Base-by-base conservation (phyloP, 92 coral and sea anemone genomes). In the Paragorgia papillata region DNA sequence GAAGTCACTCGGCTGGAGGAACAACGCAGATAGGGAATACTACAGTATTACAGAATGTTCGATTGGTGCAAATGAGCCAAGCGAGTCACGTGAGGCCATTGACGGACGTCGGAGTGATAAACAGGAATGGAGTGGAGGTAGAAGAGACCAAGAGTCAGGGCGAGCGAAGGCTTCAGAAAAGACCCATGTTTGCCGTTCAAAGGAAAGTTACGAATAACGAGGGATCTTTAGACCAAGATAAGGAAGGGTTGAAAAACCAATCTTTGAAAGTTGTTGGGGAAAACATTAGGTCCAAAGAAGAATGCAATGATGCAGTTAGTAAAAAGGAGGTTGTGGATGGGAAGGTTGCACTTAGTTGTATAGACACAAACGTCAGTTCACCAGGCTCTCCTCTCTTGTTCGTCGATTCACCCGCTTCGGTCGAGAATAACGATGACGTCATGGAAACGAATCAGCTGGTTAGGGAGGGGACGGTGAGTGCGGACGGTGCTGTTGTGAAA, bases 361-460 rank as follows among this genome's bases (percentile, higher is more conserved):
- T 5, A 37, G 56, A 22, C n/a, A 27, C 21, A 6, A 25, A 7
- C 58, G 22, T 22, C 17, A 29, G 20, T 27, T 14, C 57, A 10
- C 37, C 59, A 3, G 75, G 12, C 1, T 68, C 75, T 7, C 75
- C 75, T 48, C 27, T 48, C 39, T 41, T 68, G 4, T 68, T 68
- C 48, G 49, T 44, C 29, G 27, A 58, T 27, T 59, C 75, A 15
- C 75, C 75, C 1, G 10, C 75, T n/a, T 46, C 75, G 37, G 14
- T 46, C 27, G 75, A 33, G 33, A 40, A 19, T 41, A 66, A 31
- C 56, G 35, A 22, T 24, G 65, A 58, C 18, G 37, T 10, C 20
- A 25, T 20, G 20, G 17, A 34, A 22, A 41, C 8, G 17, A 41
- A 18, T 30, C 22, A 34, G 26, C 33, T 30, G 19, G 33, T 22